These are phyloP conservation scores for Gymnocheta viridis DNA, from an alignment of 2,888 invertebrate species.

Conservation along the genomic window DNA sequence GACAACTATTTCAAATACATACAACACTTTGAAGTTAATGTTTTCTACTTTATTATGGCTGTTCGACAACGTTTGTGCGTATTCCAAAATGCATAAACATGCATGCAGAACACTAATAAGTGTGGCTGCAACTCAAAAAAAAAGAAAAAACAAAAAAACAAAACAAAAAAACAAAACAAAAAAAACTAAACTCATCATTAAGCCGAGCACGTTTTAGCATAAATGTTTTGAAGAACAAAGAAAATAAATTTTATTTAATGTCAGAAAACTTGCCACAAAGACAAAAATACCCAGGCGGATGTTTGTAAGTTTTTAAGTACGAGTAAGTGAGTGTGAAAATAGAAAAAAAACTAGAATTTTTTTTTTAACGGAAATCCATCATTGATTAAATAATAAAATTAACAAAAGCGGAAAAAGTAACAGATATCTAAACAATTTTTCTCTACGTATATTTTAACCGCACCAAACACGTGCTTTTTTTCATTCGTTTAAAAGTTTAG, in stretches of 20 bases:
- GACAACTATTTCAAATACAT: slow-evolving; percentile 11
- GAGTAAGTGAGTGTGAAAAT: not conserved
- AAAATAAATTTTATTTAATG: slow-evolving; percentile 44
- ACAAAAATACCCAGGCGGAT: slow-evolving; percentile 45
- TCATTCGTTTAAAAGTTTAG: not conserved
- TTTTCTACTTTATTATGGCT: not conserved
- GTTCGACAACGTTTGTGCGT: not conserved
- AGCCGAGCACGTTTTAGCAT: slow-evolving; percentile 58
- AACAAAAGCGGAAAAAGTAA: not conserved
- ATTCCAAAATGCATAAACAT: slow-evolving; percentile 31
- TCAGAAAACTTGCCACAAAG: slow-evolving; percentile 15
- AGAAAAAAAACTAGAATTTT: slow-evolving; percentile 38
- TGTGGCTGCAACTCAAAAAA: slow-evolving; percentile 19
- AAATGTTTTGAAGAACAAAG: slow-evolving; percentile 44
- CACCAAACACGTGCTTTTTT: slow-evolving; percentile 55
- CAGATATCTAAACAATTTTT: slow-evolving; percentile 13
- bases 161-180: too few relatives aligned
- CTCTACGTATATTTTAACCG: not conserved
- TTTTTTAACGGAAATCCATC: slow-evolving; percentile 65
- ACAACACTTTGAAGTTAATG: slow-evolving; percentile 14
- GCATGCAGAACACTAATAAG: not conserved
- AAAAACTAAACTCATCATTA: slow-evolving; percentile 57
- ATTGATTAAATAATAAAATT: slow-evolving; percentile 51
- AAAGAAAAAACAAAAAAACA: too few relatives aligned
- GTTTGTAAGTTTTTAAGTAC: slow-evolving; percentile 33